Evolutionary conservation across 64 coral and sea anemone genomes (phyloP), one percentile per base, ranked within the genome.

Genomic region (Astreopora myriophthalma): DNA sequence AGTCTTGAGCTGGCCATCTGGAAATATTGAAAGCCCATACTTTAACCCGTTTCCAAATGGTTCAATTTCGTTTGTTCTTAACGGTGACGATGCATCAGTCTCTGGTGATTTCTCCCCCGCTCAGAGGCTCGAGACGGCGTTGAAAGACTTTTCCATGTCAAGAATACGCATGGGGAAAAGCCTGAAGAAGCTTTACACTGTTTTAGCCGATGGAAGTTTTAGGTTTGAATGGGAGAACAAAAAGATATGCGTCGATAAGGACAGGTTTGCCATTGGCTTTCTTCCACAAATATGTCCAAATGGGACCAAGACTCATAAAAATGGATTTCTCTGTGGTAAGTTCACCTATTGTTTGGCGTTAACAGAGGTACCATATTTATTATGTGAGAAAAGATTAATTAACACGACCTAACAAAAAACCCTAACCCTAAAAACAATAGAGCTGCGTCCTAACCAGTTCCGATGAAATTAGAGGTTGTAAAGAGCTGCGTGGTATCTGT

Each of bases 311-410:
- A 39, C 20, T 27, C 74, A 77, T 49, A 8, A 77, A 49, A 49
- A 77, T 51, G 74, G 74, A 16, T 77, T 29, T 49, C 74, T 77
- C 5, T 77, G 74, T 29, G 74, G 74, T 77, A 51, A 77, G 74
- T 48, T 10, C 1, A 25, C 24, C 24, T 65, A 5, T 6, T 65
- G 23, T 26, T 14, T 55, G 10, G 39, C 39, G 9, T 42, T 42
- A 42, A 42, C 39, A 9, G 9, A 42, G 9, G 9, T 7, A n/a
- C n/a, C n/a, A n/a, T n/a, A n/a, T n/a, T n/a, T n/a, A n/a, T n/a
- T n/a, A n/a, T n/a, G n/a, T n/a, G 39, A 55, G 6, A 55, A 55
- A 5, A 14, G 14, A 14, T 55, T 14, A 9, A 14, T 3, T 17
- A 8, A 17, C 14, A 3, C 16, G 12, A 2, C 14, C 16, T 17